Percentiles rank a stretch among this genome's conserved stretches.
phyloP scores from a whole-genome alignment of 2,888 invertebrate species.

The Hirtodrosophila alboralis region DNA sequence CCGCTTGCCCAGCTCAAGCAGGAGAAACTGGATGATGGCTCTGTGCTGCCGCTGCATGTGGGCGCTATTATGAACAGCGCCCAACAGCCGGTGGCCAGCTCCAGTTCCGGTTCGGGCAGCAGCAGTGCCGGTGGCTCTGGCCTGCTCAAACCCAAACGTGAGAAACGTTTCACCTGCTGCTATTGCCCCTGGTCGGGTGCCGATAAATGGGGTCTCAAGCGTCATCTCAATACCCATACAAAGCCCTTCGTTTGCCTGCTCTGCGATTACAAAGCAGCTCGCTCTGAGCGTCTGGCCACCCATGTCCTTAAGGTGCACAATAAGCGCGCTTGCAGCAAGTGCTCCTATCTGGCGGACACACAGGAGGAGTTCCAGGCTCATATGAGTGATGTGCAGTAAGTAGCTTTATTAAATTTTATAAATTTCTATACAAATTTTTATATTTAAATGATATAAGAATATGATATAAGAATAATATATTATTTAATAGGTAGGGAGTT shows the following conservation, averaged over 20 bases:
- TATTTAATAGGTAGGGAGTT: too few relatives aligned
- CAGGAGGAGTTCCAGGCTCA: conserved; percentile 91
- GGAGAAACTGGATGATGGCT: conserved; percentile 82
- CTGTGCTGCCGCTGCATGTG: conserved; percentile 62
- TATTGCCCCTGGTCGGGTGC: conserved; percentile 97
- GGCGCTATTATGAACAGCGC: conserved; percentile 54
- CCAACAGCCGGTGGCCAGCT: conserved; percentile 70
- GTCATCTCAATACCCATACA: conserved; percentile 95
- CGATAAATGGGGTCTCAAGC: conserved; percentile 96
- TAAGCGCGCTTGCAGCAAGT: conserved; percentile 94
- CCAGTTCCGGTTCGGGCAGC: conserved; percentile 69
- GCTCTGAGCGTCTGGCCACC: conserved; percentile 94
- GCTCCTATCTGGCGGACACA: conserved; percentile 94
- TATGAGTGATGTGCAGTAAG: conserved; percentile 91
- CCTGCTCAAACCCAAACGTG: conserved; percentile 85
- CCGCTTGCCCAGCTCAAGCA: conserved; percentile 83
- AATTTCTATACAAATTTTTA: too few relatives aligned
- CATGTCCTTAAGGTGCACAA: conserved; percentile 96
- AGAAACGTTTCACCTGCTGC: conserved; percentile 92
- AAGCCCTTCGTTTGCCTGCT: conserved; percentile 95
- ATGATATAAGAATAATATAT: too few relatives aligned
- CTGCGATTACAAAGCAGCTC: conserved; percentile 96
- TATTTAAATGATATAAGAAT: too few relatives aligned
- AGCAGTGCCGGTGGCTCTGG: conserved; percentile 59
- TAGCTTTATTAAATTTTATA: conserved; percentile 59